Percentiles rank a stretch among this genome's conserved stretches.
These are phyloP conservation scores for Neria commutata DNA, from an alignment of 2,888 invertebrate species.

Conservation along the genomic window DNA sequence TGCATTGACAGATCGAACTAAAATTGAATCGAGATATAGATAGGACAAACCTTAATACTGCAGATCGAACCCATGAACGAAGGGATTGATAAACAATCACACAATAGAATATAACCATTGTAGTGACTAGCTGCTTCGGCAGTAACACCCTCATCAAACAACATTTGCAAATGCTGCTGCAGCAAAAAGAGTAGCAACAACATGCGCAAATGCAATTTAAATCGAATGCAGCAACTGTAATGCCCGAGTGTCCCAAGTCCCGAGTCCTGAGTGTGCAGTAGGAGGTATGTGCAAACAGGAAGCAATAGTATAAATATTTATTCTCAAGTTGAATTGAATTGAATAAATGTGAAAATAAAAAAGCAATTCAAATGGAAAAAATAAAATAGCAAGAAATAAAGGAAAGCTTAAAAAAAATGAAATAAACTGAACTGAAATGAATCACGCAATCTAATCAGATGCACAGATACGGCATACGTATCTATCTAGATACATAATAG, in stretches of 20 bases:
- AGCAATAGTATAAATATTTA: slow-evolving; percentile 8
- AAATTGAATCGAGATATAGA: too few species aligned
- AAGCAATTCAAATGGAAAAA: slow-evolving; percentile 7
- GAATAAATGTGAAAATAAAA: slow-evolving; percentile 16
- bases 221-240: slow-evolving; percentile 22
- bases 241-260: too few species aligned
- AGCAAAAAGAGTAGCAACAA: slow-evolving; percentile 9
- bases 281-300: background rate
- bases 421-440: slow-evolving; percentile 12
- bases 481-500: too few species aligned
- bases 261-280: too few species aligned
- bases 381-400: too few species aligned
- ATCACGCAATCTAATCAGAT: slow-evolving; percentile 25
- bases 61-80: too few species aligned
- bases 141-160: background rate
- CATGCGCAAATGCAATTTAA: slow-evolving; percentile 27
- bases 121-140: background rate
- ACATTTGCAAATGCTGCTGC: background rate
- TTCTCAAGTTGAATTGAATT: slow-evolving; percentile 9
- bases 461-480: too few species aligned
- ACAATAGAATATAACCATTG: background rate
- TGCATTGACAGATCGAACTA: too few species aligned
- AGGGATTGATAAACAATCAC: too few species aligned
- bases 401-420: slow-evolving; percentile 2
- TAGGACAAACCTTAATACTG: too few species aligned